Conservation (phyloP, 92 coral and sea anemone species). For the Pocillopora meandrina region DNA sequence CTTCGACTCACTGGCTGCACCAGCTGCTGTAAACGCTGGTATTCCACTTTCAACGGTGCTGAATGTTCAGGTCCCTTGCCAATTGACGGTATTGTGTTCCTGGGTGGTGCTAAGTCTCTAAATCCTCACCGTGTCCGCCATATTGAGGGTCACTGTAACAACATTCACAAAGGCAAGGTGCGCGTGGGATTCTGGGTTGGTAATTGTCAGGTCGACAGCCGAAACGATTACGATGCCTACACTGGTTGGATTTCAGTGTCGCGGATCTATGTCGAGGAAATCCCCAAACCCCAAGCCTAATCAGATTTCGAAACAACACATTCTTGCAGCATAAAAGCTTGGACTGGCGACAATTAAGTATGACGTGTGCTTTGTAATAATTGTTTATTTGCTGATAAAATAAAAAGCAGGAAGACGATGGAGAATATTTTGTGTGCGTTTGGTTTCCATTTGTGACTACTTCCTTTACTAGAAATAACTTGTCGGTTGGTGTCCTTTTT, state of each 20-base stretch:
- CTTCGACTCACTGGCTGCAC: neutral
- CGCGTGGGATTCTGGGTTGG: constrained; percentile 7
- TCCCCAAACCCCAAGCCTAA: constrained; percentile 1
- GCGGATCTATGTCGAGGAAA: constrained; percentile 8
- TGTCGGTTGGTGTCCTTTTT: too few relatives aligned
- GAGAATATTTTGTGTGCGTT: too few relatives aligned
- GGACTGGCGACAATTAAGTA: neutral
- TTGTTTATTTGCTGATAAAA: neutral
- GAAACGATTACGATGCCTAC: neutral
- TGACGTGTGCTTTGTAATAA: neutral
- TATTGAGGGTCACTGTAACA: constrained; percentile 5
- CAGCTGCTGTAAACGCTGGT: neutral
- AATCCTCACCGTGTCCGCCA: neutral
- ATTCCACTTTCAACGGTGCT: constrained; percentile 4
- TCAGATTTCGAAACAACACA: neutral
- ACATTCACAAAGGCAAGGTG: neutral
- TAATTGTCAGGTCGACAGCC: neutral
- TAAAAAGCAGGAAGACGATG: too few relatives aligned
- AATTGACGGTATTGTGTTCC: constrained; percentile 38
- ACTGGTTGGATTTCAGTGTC: constrained; percentile 12
- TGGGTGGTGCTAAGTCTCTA: neutral
- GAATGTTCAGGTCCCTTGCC: constrained; percentile 21
- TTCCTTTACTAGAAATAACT: too few relatives aligned
- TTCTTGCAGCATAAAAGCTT: neutral
- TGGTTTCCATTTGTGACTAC: too few relatives aligned